Percentiles rank a stretch among this genome's conserved stretches.
Conservation (phyloP, 2,797 vertebrate species). For the Danio jaintianensis region DNA sequence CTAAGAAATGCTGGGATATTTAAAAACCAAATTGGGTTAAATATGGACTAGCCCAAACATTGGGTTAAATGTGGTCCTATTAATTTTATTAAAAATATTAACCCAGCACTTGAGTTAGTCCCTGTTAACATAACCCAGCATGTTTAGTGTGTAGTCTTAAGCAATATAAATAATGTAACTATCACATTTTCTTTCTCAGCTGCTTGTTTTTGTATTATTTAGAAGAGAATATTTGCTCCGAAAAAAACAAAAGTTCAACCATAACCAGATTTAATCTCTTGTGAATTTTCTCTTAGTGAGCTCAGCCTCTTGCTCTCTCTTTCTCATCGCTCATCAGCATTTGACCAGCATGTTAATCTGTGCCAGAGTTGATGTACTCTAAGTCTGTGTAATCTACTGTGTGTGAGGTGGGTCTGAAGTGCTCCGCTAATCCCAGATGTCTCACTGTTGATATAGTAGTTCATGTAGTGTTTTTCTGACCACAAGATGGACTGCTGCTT, state of each 20-base stretch:
- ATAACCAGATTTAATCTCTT: conserved; percentile 30
- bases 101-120: too few relatives aligned
- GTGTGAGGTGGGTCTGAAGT: conserved; percentile 30
- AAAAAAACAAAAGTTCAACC: background rate
- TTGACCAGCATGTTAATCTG: conserved; percentile 56
- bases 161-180: background rate
- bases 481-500: conserved; percentile 2
- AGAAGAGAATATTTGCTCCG: background rate
- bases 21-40: too few relatives aligned
- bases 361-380: conserved; percentile 38
- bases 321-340: conserved; percentile 70
- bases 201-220: background rate
- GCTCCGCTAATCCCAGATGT: conserved; percentile 40
- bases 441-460: conserved; percentile 7
- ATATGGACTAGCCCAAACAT: too few relatives aligned
- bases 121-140: too few relatives aligned
- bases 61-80: too few relatives aligned
- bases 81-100: too few relatives aligned
- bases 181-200: background rate
- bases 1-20: too few relatives aligned
- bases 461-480: conserved; percentile 18
- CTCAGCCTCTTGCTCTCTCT: conserved; percentile 10
- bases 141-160: too few relatives aligned
- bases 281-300: conserved; percentile 16
- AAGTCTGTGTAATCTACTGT: conserved; percentile 47